Base-by-base conservation (phyloP, 2,888 invertebrate species). In the Carabus problematicus region DNA sequence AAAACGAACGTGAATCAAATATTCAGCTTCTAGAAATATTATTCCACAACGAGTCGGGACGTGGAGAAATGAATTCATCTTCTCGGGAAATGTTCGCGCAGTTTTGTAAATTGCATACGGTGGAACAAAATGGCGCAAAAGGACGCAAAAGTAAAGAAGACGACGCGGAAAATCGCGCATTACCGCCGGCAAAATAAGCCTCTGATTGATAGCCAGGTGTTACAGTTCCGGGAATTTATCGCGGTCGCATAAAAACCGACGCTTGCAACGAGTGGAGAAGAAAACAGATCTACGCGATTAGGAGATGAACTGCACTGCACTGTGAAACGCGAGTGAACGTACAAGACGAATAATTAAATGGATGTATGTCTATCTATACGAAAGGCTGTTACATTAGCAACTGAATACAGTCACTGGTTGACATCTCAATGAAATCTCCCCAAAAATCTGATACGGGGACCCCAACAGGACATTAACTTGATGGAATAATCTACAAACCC, bases 131-230 rank as follows among this genome's bases (percentile, higher is more conserved):
- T 16, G 52, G 14, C 52, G 19, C 52, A 52, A 52, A 49, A 16
- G 19, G 9, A 45, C n/a, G n/a, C 11, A 12, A 45, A 45, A 45
- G 14, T 11, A 52, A 52, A 11, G 7, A 8, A 19, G 52, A 52
- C 52, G 52, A 52, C 6, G 19, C 52, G 52, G 56, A 8, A 56
- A 56, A 56, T 40, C 56, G 29, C 11, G 12, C 56, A 56, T 56
- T 56, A 39, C 39, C 29, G 11, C n/a, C 29, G 56, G 12, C 29
- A 56, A 56, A 56, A 56, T 56, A 56, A 39, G 11, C 56, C 11
- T 12, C 12, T 39, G 56, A 56, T 56, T 56, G 56, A 56, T 56
- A 29, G 14, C 52, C 52, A 52, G 52, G 52, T 52, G 52, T 52
- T 40, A 11, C 18, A 9, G 40, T 56, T 56, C 56, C 29, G 29